Base-by-base conservation (phyloP, 2,797 vertebrate genomes). In the Chanos chanos region DNA sequence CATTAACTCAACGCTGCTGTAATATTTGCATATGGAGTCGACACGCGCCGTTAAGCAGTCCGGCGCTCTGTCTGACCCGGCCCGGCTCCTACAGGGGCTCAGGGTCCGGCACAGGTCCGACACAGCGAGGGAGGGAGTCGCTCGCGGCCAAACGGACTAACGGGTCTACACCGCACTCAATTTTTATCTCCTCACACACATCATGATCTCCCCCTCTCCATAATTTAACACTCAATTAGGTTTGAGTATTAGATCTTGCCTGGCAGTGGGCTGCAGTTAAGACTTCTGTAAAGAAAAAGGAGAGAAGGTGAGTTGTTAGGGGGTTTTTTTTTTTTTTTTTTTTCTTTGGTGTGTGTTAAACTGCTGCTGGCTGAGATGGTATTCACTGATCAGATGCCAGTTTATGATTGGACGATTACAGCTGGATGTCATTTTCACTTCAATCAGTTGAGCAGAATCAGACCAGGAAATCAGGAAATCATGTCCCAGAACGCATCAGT, bases 21-120 rank as follows among this genome's bases (percentile, higher is more conserved):
- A 16, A 13, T 15, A 85, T 86, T 82, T 85, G 67, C 81, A 84
- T 81, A 78, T 53, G 31, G 71, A 77, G 62, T 73, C 80, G 66
- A 73, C 63, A 19, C 16, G 37, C 41, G 3, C 30, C 41, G 44
- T 49, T 47, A 50, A 66, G 62, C 44, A 30, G 15, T 22, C 9
- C 3, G 27, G 18, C 15, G 21, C 27, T 49, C 27, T 2, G n/a
- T 28, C 36, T 49, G 57, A 56, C 19, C 47, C 63, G 15, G 33
- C 48, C 49, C 64, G 36, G 24, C 44, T 51, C 22, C n/a, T n/a
- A 31, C 30, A 60, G 5, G 40, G 55, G 52, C 5, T 61, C 40
- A 3, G 34, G 41, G 36, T 39, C 16, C 16, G 39, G 28, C 25
- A 9, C 8, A 12, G 30, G 34, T 40, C 41, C 30, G 31, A 34